Conservation (phyloP, 2,888 invertebrate species). For the Sphaerophoria taeniata region DNA sequence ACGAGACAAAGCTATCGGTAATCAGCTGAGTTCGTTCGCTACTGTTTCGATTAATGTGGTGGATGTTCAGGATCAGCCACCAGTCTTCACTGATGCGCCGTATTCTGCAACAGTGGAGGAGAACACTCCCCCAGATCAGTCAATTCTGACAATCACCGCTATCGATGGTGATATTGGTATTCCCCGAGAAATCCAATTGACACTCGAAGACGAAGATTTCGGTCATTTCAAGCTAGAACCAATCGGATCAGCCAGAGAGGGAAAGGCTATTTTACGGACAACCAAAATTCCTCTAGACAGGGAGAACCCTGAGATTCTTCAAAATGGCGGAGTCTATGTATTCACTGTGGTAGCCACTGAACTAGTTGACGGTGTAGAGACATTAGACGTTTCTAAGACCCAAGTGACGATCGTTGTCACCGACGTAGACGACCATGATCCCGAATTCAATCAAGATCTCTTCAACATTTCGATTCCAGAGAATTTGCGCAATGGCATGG, state of each 20-base stretch:
- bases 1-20: slow-evolving; percentile 85
- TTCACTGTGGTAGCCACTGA: slow-evolving; percentile 90
- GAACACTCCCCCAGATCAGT: slow-evolving; percentile 87
- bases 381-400: slow-evolving; percentile 87
- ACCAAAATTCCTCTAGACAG: slow-evolving; percentile 88
- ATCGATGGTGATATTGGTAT: slow-evolving; percentile 92
- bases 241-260: slow-evolving; percentile 83
- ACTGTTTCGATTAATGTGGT: slow-evolving; percentile 89
- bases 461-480: slow-evolving; percentile 90
- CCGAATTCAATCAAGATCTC: slow-evolving; percentile 87
- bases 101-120: slow-evolving; percentile 91
- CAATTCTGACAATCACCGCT: slow-evolving; percentile 89
- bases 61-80: slow-evolving; percentile 93
- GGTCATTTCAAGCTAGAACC: slow-evolving; percentile 87
- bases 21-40: slow-evolving; percentile 87
- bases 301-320: slow-evolving; percentile 88
- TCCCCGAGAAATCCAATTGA: slow-evolving; percentile 87
- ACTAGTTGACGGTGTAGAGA: slow-evolving; percentile 88
- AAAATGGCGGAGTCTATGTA: slow-evolving; percentile 91
- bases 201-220: slow-evolving; percentile 87
- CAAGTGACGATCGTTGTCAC: slow-evolving; percentile 90
- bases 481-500: slow-evolving; percentile 88
- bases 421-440: slow-evolving; percentile 90
- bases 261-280: slow-evolving; percentile 86
- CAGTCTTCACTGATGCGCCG: slow-evolving; percentile 91